Conservation (phyloP, 2,113 vertebrate species). For the Oncorhynchus masou region DNA sequence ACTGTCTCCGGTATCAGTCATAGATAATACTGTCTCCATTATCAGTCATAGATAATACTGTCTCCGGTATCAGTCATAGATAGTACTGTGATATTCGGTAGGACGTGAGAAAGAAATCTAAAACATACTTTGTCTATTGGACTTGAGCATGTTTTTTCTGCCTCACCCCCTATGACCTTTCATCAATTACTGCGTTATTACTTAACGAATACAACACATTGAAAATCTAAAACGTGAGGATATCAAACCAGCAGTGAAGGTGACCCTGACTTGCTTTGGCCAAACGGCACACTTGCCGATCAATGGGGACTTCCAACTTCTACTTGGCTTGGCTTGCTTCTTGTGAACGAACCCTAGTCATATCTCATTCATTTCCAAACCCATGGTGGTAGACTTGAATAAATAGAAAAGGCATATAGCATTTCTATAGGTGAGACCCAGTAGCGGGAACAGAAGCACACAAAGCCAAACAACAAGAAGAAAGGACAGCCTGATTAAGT, state of each 20-base stretch:
- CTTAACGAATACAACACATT: background rate
- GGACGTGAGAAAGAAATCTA: background rate
- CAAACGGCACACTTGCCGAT: background rate
- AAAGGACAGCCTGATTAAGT: slow-evolving; percentile 18
- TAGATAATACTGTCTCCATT: background rate
- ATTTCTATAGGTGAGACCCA: slow-evolving; percentile 42
- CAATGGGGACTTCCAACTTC: background rate
- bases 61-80: too few relatives aligned
- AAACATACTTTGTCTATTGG: background rate
- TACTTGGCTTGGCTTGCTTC: slow-evolving; percentile 25
- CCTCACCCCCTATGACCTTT: background rate
- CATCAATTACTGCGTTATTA: background rate
- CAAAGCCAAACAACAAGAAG: slow-evolving; percentile 8
- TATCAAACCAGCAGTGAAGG: background rate
- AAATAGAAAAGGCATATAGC: background rate
- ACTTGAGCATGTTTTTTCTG: background rate
- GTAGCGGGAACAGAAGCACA: slow-evolving; percentile 47
- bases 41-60: too few relatives aligned
- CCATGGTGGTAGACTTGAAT: background rate
- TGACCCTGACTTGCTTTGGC: slow-evolving; percentile 34
- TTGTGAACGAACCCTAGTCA: background rate
- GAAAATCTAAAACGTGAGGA: background rate
- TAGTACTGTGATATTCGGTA: background rate
- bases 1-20: background rate
- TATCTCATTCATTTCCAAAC: too few relatives aligned